Evolutionary conservation across 1,140 invertebrate genomes (phyloP), one percentile per base, ranked within the genome.

Genomic region (Nilaparvata lugens): DNA sequence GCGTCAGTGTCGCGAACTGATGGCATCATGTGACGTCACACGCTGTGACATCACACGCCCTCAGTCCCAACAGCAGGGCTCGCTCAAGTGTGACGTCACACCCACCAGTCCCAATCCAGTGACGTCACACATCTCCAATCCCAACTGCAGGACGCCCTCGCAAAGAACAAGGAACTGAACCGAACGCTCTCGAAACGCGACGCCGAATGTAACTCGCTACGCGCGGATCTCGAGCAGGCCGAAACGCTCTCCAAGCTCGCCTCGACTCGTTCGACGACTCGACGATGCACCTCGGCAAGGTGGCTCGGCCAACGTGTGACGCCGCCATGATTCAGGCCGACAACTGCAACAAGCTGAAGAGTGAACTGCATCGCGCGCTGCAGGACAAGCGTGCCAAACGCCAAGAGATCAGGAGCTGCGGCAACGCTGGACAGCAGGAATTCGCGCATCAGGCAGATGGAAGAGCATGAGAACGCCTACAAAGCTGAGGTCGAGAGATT

Each of bases 1-100:
- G 63, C 55, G 64, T 5, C 72, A 74, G 52, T 74, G 72, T 59
- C 65, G 68, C 19, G 70, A 72, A 69, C 65, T 75, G 4, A 73
- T 75, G 66, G 62, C 69, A 13, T 69, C 64, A n/a, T n/a, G n/a
- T n/a, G n/a, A n/a, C 6, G 73, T 72, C 58, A 71, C 68, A 6
- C 65, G 61, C 35, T 69, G 71, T n/a, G 70, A 74, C 58, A 56
- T 67, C n/a, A 67, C 70, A 56, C 66, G 72, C n/a, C 52, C n/a
- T n/a, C n/a, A n/a, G n/a, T n/a, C n/a, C n/a, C n/a, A n/a, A n/a
- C n/a, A n/a, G n/a, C n/a, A n/a, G n/a, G n/a, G n/a, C n/a, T n/a
- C n/a, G n/a, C n/a, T n/a, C n/a, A n/a, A n/a, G n/a, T n/a, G n/a
- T n/a, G n/a, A n/a, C n/a, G n/a, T n/a, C n/a, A n/a, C n/a, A n/a